These are phyloP conservation scores for Melieria picta DNA, from an alignment of 2,888 invertebrate genomes.

Conservation along the genomic window DNA sequence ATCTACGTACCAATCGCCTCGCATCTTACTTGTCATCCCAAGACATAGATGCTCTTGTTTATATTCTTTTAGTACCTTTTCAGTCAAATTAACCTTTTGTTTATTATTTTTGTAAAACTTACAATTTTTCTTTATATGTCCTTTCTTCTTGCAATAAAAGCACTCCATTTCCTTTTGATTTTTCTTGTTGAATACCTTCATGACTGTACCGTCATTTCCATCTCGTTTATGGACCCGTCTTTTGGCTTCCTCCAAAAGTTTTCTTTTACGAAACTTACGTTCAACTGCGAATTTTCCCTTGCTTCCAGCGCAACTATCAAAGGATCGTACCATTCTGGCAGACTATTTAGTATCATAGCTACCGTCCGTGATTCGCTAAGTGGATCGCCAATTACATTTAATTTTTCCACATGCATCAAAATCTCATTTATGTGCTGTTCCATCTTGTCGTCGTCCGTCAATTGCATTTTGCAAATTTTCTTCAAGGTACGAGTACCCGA, in stretches of 20 bases:
- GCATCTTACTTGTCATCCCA: not conserved
- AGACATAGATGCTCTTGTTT: not conserved
- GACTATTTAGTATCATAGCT: slow-evolving; percentile 23
- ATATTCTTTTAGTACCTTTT: not conserved
- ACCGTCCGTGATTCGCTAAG: slow-evolving; percentile 26
- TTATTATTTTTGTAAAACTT: not conserved
- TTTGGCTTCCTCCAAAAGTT: slow-evolving; percentile 6
- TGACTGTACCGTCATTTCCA: not conserved
- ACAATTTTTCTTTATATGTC: not conserved
- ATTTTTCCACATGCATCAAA: slow-evolving; percentile 22
- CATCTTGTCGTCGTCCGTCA: not conserved
- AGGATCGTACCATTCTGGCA: slow-evolving; percentile 16
- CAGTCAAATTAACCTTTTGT: not conserved
- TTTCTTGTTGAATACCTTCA: not conserved
- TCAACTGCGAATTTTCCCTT: slow-evolving; percentile 20
- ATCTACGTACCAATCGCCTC: slow-evolving; percentile 3
- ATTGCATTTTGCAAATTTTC: not conserved
- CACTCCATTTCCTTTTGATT: not conserved
- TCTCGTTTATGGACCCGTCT: not conserved
- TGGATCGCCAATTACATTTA: slow-evolving; percentile 17
- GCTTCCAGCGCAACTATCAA: slow-evolving; percentile 25
- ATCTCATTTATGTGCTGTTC: slow-evolving; percentile 13
- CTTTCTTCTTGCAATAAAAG: not conserved
- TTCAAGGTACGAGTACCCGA: not conserved
- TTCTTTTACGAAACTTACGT: slow-evolving; percentile 14